Percentiles rank a stretch among this genome's conserved stretches.
phyloP scores from a whole-genome alignment of 1,140 invertebrate genomes.

The Heliconius nattereri region DNA sequence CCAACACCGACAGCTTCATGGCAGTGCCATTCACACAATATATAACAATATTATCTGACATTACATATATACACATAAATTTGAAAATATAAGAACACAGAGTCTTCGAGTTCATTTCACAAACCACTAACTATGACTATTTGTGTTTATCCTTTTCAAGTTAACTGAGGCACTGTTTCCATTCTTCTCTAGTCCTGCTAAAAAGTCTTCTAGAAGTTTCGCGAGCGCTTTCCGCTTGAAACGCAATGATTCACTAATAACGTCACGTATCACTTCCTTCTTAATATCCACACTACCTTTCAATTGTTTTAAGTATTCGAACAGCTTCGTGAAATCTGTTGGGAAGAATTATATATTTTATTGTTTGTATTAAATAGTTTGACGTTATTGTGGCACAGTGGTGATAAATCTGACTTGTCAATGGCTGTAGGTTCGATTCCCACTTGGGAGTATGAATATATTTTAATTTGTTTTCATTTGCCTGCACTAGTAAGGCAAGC shows the following conservation, averaged over 20 bases:
- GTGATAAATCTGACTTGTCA: not conserved
- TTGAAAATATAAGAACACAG: slow-evolving; percentile 10
- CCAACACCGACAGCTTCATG: not conserved
- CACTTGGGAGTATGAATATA: not conserved
- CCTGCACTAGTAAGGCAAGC: too few relatives aligned
- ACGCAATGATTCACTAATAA: slow-evolving; percentile 86
- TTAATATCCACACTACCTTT: slow-evolving; percentile 83
- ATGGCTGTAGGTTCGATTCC: not conserved
- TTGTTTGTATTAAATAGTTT: not conserved
- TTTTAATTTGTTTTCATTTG: not conserved
- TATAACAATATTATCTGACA: slow-evolving; percentile 18
- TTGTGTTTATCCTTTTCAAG: slow-evolving; percentile 57
- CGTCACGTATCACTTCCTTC: slow-evolving; percentile 84
- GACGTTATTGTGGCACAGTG: not conserved
- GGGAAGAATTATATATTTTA: slow-evolving; percentile 50
- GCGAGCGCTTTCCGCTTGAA: slow-evolving; percentile 87
- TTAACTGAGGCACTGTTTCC: slow-evolving; percentile 73
- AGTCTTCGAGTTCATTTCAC: slow-evolving; percentile 21
- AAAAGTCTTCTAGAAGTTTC: slow-evolving; percentile 81
- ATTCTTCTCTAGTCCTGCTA: slow-evolving; percentile 75
- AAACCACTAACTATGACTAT: slow-evolving; percentile 68
- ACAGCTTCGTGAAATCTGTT: slow-evolving; percentile 85
- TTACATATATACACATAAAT: slow-evolving; percentile 12
- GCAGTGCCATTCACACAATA: slow-evolving; percentile 21
- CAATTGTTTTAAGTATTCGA: slow-evolving; percentile 83